Evolutionary conservation across 2,113 vertebrate genomes (phyloP).

Genomic region (Coryphaenoides rupestris): DNA sequence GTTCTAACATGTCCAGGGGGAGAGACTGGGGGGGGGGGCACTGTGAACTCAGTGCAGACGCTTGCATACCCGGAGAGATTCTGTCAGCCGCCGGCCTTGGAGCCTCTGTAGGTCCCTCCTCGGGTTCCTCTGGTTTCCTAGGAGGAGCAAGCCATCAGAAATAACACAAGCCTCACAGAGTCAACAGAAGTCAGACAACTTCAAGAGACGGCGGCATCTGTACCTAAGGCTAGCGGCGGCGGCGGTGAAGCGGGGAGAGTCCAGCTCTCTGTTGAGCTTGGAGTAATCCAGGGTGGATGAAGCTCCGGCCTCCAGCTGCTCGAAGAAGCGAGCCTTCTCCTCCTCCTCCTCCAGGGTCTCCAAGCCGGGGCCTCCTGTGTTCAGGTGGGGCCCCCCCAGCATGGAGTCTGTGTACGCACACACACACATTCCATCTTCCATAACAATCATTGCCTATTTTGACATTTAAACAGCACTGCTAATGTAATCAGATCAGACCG

Average conservation of each 20-base stretch:
- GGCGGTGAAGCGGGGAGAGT: conserved; percentile 69
- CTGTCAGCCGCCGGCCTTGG: conserved; percentile 1
- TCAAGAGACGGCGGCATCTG: neutral
- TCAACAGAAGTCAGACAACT: neutral
- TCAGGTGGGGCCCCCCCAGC: conserved; percentile 59
- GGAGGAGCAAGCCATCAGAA: neutral
- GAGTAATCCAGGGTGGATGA: conserved; percentile 82
- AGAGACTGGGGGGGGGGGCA: neutral
- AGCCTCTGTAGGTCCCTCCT: conserved; percentile 22
- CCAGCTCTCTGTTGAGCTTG: conserved; percentile 82
- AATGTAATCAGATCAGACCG: no score
- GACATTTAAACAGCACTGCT: no score
- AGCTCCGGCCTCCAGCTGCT: conserved; percentile 76
- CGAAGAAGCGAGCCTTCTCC: conserved; percentile 86
- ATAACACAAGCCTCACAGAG: neutral
- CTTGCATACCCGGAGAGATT: conserved; percentile 41
- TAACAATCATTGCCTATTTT: no score
- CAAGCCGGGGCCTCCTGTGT: conserved; percentile 61
- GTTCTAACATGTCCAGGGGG: neutral
- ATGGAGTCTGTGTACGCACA: conserved; percentile 55
- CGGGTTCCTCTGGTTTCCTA: conserved; percentile 40
- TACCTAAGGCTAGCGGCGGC: conserved; percentile 49
- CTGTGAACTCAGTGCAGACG: neutral
- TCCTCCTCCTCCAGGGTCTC: conserved; percentile 87
- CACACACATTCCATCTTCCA: neutral